Evolutionary conservation across 1,140 invertebrate species (phyloP), one percentile per base, ranked within the genome.

Genomic region (Cydia amplana): DNA sequence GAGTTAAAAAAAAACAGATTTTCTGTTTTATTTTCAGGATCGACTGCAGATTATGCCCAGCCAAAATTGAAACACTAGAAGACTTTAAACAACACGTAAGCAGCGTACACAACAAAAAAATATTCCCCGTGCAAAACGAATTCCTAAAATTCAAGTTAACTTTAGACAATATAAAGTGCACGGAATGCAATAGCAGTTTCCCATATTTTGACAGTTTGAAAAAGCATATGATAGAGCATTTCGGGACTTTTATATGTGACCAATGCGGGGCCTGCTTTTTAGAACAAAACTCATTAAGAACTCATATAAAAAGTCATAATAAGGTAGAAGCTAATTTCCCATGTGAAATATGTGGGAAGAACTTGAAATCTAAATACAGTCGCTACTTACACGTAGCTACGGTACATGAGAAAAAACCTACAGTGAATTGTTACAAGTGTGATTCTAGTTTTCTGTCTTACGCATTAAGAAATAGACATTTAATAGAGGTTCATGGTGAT

Each of bases 191-290:
- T 6, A 76, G 63, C 0, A 63, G 78, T 0, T 91, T 91, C 23
- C 87, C 86, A 0, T 90, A 86, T 63, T 92, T 92, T 25, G 87
- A 92, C 63, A 80, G 81, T 0, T 77, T 92, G 3, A 90, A 87
- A 51, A 91, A 90, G 72, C 91, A 92, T 60, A 92, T 91, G 89
- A 80, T 87, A 0, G 89, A 88, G 6, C 91, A 92, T 64, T 91
- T 91, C 18, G 89, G 91, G 0, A 91, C 87, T 1, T 86, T 75
- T n/a, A 88, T 87, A 0, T 92, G 91, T n/a, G 91, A 92, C 28
- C 77, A 87, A 0, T 92, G 91, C 14, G 91, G 91, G 0, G 85
- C 89, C 0, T 90, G 89, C 46, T 92, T 92, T 60, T 51, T 92
- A 0, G 90, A 92, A 55, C 78, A 82, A 1, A 83, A 85, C 4